A percentile compares a stretch with the other conserved stretches of the same genome.
Conservation (phyloP, 1,140 invertebrate genomes). For the Drosophila repletoides region DNA sequence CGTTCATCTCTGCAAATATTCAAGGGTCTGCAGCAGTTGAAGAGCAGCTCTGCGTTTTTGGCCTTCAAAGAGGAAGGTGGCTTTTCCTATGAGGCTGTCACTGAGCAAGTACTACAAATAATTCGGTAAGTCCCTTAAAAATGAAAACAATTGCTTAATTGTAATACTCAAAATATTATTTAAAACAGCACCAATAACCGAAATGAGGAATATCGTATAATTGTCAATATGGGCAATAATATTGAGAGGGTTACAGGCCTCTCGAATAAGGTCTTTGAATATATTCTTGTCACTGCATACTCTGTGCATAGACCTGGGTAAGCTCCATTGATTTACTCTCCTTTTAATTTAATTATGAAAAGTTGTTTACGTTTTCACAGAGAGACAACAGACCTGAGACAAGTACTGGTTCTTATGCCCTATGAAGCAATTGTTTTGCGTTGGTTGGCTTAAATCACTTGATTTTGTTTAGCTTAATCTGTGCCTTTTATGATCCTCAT, state of each 20-base stretch:
- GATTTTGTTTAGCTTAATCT: slow-evolving; percentile 5
- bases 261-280: slow-evolving; percentile 55
- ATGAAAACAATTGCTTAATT: too few species aligned
- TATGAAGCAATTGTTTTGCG: slow-evolving; percentile 71
- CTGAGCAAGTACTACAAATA: slow-evolving; percentile 70
- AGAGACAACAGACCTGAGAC: slow-evolving; percentile 48
- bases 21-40: slow-evolving; percentile 64
- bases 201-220: slow-evolving; percentile 69
- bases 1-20: slow-evolving; percentile 72
- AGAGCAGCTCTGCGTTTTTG: slow-evolving; percentile 59
- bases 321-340: background rate
- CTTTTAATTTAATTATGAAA: background rate
- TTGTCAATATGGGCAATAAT: slow-evolving; percentile 66
- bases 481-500: slow-evolving; percentile 21
- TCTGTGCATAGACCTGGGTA: slow-evolving; percentile 61
- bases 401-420: slow-evolving; percentile 60
- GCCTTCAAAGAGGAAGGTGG: slow-evolving; percentile 60
- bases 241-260: slow-evolving; percentile 49
- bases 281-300: slow-evolving; percentile 56
- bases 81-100: slow-evolving; percentile 67
- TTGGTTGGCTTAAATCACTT: slow-evolving; percentile 49
- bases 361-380: slow-evolving; percentile 12
- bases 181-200: slow-evolving; percentile 42
- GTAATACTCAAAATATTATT: too few species aligned
- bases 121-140: slow-evolving; percentile 50